Evolutionary conservation across 1,140 invertebrate species (phyloP).

Genomic region (Pomacea maculata): DNA sequence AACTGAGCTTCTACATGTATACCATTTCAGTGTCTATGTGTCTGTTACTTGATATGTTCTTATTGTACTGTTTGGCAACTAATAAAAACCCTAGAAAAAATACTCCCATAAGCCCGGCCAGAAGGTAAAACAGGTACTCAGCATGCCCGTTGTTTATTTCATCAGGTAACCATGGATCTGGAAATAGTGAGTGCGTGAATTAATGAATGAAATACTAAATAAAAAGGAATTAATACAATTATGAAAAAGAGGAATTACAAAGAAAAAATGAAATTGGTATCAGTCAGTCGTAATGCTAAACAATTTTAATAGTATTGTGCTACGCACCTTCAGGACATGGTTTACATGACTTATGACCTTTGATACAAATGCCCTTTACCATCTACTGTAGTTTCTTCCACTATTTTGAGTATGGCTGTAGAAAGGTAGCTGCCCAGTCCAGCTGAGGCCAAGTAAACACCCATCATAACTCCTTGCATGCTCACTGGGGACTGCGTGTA

Average conservation of each 20-base stretch:
- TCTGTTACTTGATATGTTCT: conserved; percentile 13
- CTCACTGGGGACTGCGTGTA: conserved; percentile 65
- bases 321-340: too few species aligned
- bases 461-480: conserved; percentile 67
- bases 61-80: conserved; percentile 34
- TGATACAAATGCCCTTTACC: conserved; percentile 16
- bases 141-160: conserved; percentile 65
- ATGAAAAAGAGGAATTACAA: too few species aligned
- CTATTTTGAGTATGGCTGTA: conserved; percentile 54
- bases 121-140: conserved; percentile 66
- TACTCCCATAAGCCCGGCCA: conserved; percentile 62
- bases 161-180: conserved; percentile 61
- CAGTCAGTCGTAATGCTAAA: too few species aligned
- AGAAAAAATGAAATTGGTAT: conserved; percentile 4
- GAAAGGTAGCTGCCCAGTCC: conserved; percentile 66
- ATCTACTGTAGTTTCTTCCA: conserved; percentile 35
- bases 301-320: too few species aligned
- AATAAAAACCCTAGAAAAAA: conserved; percentile 57
- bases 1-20: too few species aligned
- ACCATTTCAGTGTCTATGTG: background rate
- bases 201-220: background rate
- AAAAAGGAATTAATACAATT: too few species aligned
- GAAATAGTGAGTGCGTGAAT: conserved; percentile 29
- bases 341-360: too few species aligned
- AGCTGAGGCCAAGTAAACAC: conserved; percentile 64